Percentiles rank a stretch among this genome's conserved stretches.
Conservation (phyloP, 2,797 vertebrate species). For the Lepidocolaptes lacrymiger region DNA sequence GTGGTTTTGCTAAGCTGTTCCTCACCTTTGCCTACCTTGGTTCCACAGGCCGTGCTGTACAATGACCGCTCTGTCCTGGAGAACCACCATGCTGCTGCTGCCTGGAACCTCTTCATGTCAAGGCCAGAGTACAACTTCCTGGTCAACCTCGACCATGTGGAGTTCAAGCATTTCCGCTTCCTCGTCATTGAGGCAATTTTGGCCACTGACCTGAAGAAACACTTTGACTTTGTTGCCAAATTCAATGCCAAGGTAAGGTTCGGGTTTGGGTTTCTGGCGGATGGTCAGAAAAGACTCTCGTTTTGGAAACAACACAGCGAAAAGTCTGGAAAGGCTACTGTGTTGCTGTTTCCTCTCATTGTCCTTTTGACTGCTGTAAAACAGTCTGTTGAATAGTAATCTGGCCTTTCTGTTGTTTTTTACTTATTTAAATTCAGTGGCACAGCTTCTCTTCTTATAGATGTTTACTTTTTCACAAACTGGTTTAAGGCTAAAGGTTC, state of each 20-base stretch:
- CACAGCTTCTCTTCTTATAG: neutral
- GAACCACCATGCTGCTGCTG: slow-evolving; percentile 96
- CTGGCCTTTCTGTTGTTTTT: neutral
- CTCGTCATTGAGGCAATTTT: slow-evolving; percentile 98
- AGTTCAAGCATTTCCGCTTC: slow-evolving; percentile 98
- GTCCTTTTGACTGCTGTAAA: neutral
- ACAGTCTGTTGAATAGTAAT: neutral
- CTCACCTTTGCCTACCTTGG: neutral
- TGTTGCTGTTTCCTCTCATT: neutral
- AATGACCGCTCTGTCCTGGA: slow-evolving; percentile 97
- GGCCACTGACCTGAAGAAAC: slow-evolving; percentile 98
- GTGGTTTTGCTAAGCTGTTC: neutral
- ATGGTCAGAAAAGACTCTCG: neutral
- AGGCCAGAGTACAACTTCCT: slow-evolving; percentile 95
- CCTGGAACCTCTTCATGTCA: slow-evolving; percentile 98
- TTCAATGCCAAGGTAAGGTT: slow-evolving; percentile 93
- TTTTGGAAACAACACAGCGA: neutral
- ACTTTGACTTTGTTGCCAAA: slow-evolving; percentile 96
- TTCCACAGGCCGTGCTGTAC: slow-evolving; percentile 90
- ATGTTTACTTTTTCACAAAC: neutral
- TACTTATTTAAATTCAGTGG: neutral
- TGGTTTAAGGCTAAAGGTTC: neutral
- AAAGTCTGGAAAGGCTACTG: neutral
- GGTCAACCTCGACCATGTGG: slow-evolving; percentile 91
- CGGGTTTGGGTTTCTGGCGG: neutral